A percentile compares a stretch with the other conserved stretches of the same genome.
These are phyloP conservation scores for Raja brachyura DNA, from an alignment of 2,113 vertebrate species.

Conservation along the genomic window DNA sequence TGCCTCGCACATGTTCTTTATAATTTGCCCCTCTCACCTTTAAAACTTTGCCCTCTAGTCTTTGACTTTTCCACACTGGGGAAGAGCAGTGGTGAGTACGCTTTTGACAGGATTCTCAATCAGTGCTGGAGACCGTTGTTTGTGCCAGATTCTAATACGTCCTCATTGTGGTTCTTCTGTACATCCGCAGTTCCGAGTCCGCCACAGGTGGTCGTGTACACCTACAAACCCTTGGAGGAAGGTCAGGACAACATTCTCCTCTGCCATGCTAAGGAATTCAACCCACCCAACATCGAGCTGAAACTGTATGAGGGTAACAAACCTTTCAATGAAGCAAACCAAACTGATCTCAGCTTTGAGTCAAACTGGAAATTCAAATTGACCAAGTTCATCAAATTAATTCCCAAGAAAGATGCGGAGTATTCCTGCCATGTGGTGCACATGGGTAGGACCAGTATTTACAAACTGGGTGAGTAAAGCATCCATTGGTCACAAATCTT, in stretches of 20 bases:
- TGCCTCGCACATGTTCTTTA: too few species aligned
- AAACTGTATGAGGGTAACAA: neutral
- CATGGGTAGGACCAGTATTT: fast-evolving
- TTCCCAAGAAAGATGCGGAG: neutral
- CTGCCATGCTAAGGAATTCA: neutral
- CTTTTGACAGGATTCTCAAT: too few species aligned
- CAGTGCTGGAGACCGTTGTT: too few species aligned
- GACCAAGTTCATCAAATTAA: neutral
- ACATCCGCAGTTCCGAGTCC: neutral
- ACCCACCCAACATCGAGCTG: constrained; percentile 1
- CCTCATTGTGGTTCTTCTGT: neutral
- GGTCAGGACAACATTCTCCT: neutral
- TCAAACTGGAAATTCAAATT: neutral
- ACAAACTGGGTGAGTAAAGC: neutral
- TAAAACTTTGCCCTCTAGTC: too few species aligned
- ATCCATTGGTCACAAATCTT: neutral
- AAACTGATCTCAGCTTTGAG: constrained; percentile 12
- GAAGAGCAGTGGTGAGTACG: too few species aligned
- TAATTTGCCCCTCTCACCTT: too few species aligned
- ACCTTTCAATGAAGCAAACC: neutral
- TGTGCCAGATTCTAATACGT: neutral
- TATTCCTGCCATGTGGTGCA: neutral
- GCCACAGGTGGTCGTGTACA: neutral
- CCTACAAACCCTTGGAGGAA: too few species aligned
- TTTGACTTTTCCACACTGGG: too few species aligned